phyloP scores from a whole-genome alignment of 64 coral and sea anemone species.

The Montipora capricornis region DNA sequence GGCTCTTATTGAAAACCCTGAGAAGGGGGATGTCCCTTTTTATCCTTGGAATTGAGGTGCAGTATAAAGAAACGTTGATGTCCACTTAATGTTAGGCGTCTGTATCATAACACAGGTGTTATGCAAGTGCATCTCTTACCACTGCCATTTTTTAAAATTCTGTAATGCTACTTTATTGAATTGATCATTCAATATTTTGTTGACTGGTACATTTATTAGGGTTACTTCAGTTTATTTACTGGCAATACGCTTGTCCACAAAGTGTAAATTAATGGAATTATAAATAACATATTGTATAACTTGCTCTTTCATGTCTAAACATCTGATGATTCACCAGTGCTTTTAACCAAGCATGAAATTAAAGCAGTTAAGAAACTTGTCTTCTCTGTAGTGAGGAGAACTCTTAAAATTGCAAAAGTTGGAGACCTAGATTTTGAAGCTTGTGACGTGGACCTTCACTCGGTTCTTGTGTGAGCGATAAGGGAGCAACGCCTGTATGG shows the following conservation, averaged over 20 bases:
- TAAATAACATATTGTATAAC: neutral
- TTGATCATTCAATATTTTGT: too few species aligned
- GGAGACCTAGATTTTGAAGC: constrained; percentile 8
- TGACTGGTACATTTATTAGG: too few species aligned
- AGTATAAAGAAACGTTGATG: too few species aligned
- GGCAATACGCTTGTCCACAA: neutral
- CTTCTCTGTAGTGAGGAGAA: constrained; percentile 20
- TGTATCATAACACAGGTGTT: too few species aligned
- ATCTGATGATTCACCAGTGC: constrained; percentile 23
- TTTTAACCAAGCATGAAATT: constrained; percentile 61
- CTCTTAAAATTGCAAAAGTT: constrained; percentile 6
- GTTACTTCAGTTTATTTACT: neutral
- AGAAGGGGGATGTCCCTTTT: too few species aligned
- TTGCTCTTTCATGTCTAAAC: constrained; percentile 1
- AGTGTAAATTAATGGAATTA: too few species aligned
- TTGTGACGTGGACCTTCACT: constrained; percentile 23
- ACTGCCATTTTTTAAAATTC: too few species aligned
- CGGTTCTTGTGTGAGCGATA: constrained; percentile 53
- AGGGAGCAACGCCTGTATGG: constrained; percentile 30
- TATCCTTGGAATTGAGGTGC: too few species aligned
- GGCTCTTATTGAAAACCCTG: too few species aligned
- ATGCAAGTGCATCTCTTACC: too few species aligned
- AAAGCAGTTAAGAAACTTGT: constrained; percentile 59
- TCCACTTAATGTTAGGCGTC: too few species aligned
- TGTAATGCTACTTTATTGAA: too few species aligned